Conservation (phyloP, 2,113 vertebrate species). For the Brevimyrus niger region DNA sequence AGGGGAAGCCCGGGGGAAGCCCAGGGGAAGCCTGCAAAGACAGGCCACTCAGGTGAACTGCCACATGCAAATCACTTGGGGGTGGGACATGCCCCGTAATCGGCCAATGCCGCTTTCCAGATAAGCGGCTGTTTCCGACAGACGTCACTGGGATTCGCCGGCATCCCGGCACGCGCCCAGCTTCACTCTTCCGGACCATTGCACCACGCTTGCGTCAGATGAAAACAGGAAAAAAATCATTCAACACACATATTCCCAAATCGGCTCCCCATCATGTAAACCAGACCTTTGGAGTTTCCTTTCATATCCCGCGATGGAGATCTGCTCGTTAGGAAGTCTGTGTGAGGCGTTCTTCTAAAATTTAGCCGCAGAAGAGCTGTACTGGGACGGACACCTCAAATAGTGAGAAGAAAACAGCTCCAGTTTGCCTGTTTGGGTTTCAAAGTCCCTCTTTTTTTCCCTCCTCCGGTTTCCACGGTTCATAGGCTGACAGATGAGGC, state of each 20-base stretch:
- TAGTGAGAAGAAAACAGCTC: background rate
- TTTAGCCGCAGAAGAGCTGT: background rate
- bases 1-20: background rate
- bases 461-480: background rate
- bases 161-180: background rate
- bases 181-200: background rate
- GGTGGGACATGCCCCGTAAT: background rate
- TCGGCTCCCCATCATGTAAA: background rate
- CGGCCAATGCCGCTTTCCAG: background rate
- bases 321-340: constrained; percentile 35
- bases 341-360: constrained; percentile 30
- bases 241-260: background rate
- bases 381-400: background rate
- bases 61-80: background rate
- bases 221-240: background rate
- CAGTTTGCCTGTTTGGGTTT: background rate
- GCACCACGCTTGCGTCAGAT: constrained; percentile 6
- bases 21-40: background rate
- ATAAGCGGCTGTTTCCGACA: background rate
- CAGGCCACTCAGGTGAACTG: background rate
- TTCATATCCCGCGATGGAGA: background rate
- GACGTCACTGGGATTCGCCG: background rate
- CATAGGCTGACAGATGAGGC: background rate
- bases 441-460: background rate
- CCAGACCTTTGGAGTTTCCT: background rate